A percentile compares a stretch with the other conserved stretches of the same genome.
Evolutionary conservation across 2,113 vertebrate species (phyloP).

Genomic region (Tichodroma muraria): DNA sequence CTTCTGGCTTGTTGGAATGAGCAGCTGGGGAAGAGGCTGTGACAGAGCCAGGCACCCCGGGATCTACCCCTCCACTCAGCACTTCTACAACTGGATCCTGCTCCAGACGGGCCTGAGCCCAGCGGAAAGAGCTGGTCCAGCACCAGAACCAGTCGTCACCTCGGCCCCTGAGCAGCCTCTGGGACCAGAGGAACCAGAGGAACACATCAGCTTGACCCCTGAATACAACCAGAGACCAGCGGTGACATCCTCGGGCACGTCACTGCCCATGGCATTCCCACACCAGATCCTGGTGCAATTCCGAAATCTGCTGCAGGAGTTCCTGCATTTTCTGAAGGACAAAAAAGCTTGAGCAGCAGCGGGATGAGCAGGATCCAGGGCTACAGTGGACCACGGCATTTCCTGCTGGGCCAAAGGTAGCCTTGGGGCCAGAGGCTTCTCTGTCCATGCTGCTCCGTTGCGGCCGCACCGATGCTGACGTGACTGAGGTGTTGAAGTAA

Average conservation of each 20-base stretch:
- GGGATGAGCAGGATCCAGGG: not conserved
- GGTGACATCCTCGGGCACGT: not conserved
- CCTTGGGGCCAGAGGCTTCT: not conserved
- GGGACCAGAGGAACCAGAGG: not conserved
- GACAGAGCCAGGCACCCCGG: too few species aligned
- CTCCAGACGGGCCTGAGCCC: too few species aligned
- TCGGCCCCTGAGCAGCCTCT: not conserved
- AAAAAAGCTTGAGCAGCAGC: not conserved
- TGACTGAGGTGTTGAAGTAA: not conserved
- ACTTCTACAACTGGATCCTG: too few species aligned
- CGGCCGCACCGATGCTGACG: not conserved
- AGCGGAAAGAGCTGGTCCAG: too few species aligned
- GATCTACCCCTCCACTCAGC: too few species aligned
- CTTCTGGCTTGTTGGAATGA: too few species aligned
- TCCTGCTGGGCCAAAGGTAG: not conserved
- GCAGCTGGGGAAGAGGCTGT: too few species aligned
- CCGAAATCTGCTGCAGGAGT: not conserved
- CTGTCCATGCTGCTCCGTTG: not conserved
- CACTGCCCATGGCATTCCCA: not conserved
- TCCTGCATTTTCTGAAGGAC: not conserved
- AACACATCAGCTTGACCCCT: not conserved
- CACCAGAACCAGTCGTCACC: not conserved
- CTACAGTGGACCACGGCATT: accelerated
- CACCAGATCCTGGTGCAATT: not conserved
- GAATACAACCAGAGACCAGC: not conserved